These are phyloP conservation scores for Eupithecia subfuscata DNA, from an alignment of 2,888 invertebrate genomes.

Conservation along the genomic window DNA sequence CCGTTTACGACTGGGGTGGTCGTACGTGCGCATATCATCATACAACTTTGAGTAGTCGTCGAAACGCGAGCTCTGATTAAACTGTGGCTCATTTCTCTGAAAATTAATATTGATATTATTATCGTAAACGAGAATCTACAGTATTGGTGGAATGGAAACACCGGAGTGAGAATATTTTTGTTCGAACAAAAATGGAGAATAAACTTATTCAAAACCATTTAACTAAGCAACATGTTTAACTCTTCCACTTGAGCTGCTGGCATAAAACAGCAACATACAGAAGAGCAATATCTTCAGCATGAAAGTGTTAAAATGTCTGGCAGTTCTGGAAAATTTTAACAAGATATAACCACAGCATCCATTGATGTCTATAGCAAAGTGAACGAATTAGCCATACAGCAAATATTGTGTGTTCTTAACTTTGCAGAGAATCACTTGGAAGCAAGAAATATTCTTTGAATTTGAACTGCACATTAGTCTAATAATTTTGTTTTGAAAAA, in stretches of 20 bases:
- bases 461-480: background rate
- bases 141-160: background rate
- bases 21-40: slow-evolving; percentile 45
- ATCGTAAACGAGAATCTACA: slow-evolving; percentile 1
- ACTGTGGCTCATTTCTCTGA: slow-evolving; percentile 40
- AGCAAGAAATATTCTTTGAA: background rate
- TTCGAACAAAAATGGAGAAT: background rate
- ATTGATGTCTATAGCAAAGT: background rate
- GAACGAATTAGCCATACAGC: background rate
- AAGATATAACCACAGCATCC: background rate
- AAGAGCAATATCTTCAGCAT: background rate
- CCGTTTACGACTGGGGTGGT: slow-evolving; percentile 55
- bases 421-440: background rate
- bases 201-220: slow-evolving; percentile 8
- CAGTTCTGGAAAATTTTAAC: slow-evolving; percentile 1
- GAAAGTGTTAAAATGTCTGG: slow-evolving; percentile 2
- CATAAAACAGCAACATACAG: background rate
- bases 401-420: background rate
- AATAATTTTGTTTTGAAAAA: slow-evolving; percentile 9
- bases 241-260: background rate
- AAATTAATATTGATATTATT: slow-evolving; percentile 35
- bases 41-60: slow-evolving; percentile 54
- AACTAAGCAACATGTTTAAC: slow-evolving; percentile 1
- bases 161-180: background rate
- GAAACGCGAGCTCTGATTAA: slow-evolving; percentile 42